A percentile compares a stretch with the other conserved stretches of the same genome.
Conservation (phyloP, 1,140 invertebrate species). For the Papilio dardanus region DNA sequence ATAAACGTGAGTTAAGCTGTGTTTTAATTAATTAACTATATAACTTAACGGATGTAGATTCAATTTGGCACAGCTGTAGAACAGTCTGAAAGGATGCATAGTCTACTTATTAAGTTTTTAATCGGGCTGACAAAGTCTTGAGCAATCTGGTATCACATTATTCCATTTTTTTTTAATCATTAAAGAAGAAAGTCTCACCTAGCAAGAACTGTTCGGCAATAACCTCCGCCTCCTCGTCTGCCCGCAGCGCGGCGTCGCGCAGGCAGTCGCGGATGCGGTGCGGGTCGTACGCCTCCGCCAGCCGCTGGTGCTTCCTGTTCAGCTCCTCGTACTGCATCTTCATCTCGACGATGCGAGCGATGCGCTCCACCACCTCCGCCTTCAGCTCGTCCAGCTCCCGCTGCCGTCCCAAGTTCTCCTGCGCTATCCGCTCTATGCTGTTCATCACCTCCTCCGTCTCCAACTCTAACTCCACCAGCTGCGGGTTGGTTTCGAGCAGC, state of each 20-base stretch:
- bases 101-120: too few relatives aligned
- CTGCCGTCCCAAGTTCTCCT: conserved; percentile 87
- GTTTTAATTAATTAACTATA: too few relatives aligned
- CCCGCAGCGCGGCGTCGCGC: conserved; percentile 83
- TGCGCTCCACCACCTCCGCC: conserved; percentile 84
- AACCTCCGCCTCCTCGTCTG: conserved; percentile 88
- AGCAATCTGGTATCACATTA: not conserved
- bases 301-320: conserved; percentile 86
- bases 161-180: not conserved
- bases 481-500: conserved; percentile 86
- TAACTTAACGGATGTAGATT: too few relatives aligned
- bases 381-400: conserved; percentile 85
- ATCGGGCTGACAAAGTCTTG: too few relatives aligned
- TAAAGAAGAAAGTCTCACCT: conserved; percentile 73
- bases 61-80: too few relatives aligned
- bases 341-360: conserved; percentile 86
- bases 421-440: conserved; percentile 88
- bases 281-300: conserved; percentile 88
- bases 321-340: conserved; percentile 87
- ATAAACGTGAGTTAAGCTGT: too few relatives aligned
- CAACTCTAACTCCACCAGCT: conserved; percentile 86
- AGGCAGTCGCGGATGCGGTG: conserved; percentile 87
- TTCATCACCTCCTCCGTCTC: conserved; percentile 88
- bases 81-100: too few relatives aligned
- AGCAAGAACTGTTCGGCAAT: conserved; percentile 90